Conservation (phyloP, 2,888 invertebrate genomes). For the Apodemia duryi region DNA sequence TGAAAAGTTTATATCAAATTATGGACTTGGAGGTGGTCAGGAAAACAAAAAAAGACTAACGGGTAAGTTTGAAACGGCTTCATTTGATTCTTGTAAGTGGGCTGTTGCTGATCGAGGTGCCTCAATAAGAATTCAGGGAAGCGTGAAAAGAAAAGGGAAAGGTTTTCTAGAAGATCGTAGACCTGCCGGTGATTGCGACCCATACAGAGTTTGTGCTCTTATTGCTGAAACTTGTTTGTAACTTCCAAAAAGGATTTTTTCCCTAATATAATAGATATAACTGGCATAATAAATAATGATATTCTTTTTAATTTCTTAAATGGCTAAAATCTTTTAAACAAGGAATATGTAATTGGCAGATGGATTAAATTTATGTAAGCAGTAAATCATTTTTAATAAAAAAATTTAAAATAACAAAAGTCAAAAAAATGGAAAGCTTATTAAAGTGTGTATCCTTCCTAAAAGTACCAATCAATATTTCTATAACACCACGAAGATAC, state of each 20-base stretch:
- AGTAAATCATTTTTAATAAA: neutral
- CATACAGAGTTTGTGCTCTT: conserved; percentile 82
- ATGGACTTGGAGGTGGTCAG: conserved; percentile 90
- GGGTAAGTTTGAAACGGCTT: conserved; percentile 96
- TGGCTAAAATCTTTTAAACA: too few species aligned
- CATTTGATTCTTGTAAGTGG: conserved; percentile 91
- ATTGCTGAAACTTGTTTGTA: conserved; percentile 51
- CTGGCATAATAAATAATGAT: neutral
- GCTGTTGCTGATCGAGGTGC: conserved; percentile 95
- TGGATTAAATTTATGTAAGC: neutral
- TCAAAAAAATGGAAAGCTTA: conserved; percentile 28
- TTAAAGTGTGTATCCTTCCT: conserved; percentile 31
- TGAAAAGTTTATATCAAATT: conserved; percentile 90
- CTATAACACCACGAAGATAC: conserved; percentile 38
- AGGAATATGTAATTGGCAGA: too few species aligned
- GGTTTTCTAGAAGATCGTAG: conserved; percentile 97
- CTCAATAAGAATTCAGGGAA: conserved; percentile 95
- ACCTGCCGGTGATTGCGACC: conserved; percentile 95
- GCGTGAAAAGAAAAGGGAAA: conserved; percentile 89
- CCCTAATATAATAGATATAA: neutral
- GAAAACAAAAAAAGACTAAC: conserved; percentile 97
- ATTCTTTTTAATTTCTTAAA: conserved; percentile 16
- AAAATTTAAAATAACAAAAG: neutral
- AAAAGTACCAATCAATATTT: conserved; percentile 24
- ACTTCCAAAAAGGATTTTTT: conserved; percentile 10